A percentile compares a stretch with the other conserved stretches of the same genome.
Conservation (phyloP, 2,797 vertebrate genomes). For the Poeciliopsis gracilis region DNA sequence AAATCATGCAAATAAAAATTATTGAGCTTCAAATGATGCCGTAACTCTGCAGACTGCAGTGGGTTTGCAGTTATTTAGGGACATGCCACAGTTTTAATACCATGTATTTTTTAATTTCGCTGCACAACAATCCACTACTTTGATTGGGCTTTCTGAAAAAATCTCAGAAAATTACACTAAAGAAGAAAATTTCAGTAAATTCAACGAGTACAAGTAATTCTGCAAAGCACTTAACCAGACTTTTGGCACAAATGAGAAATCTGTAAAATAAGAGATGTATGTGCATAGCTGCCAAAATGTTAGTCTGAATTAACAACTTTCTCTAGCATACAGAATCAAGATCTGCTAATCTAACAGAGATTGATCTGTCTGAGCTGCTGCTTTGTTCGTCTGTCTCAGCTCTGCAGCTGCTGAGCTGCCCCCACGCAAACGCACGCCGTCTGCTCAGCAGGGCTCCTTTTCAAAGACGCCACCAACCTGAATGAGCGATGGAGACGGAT, state of each 20-base stretch:
- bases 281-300: slow-evolving; percentile 11
- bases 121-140: not conserved
- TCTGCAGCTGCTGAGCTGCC: slow-evolving; percentile 57
- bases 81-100: not conserved
- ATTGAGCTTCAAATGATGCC: too few relatives aligned
- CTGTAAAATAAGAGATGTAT: slow-evolving; percentile 10
- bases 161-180: not conserved
- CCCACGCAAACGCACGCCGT: slow-evolving; percentile 29
- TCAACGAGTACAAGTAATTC: not conserved
- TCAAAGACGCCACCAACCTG: slow-evolving; percentile 40
- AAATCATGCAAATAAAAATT: too few relatives aligned
- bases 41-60: not conserved
- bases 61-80: not conserved
- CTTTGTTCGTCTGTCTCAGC: slow-evolving; percentile 38
- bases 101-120: not conserved
- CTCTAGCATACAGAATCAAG: not conserved
- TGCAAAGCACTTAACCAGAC: not conserved
- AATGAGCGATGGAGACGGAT: slow-evolving; percentile 38
- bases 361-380: slow-evolving; percentile 50
- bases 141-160: not conserved
- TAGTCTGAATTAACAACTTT: slow-evolving; percentile 6
- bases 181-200: not conserved
- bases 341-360: slow-evolving; percentile 44
- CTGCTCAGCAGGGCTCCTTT: slow-evolving; percentile 30
- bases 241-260: slow-evolving; percentile 19